Evolutionary conservation across 2,797 vertebrate species (phyloP).

Genomic region (Parotocinclus haroldoi): DNA sequence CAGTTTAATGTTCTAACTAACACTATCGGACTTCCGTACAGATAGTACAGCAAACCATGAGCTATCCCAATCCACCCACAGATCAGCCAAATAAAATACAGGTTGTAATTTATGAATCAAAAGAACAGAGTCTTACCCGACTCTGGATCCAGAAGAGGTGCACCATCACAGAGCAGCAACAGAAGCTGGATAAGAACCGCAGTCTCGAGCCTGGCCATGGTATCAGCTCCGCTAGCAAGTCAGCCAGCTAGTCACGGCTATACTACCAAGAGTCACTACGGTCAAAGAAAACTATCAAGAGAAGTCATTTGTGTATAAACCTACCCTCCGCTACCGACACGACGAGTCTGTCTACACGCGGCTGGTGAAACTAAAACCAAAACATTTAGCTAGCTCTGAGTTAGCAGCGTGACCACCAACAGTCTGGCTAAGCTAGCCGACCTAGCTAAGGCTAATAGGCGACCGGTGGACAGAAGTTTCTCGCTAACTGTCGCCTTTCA

Average conservation of each 20-base stretch:
- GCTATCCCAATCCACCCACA: too few relatives aligned
- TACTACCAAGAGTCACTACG: slow-evolving; percentile 23
- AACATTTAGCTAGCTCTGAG: slow-evolving; percentile 44
- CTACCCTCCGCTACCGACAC: not conserved
- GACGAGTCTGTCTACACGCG: not conserved
- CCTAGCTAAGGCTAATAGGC: slow-evolving; percentile 63
- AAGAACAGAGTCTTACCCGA: slow-evolving; percentile 59
- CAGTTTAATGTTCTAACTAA: too few relatives aligned
- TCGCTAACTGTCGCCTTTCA: slow-evolving; percentile 35
- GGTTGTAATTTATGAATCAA: not conserved
- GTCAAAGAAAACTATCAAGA: slow-evolving; percentile 15
- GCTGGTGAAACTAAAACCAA: not conserved
- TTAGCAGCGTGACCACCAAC: slow-evolving; percentile 31
- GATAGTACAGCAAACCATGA: too few relatives aligned
- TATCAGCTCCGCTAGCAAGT: slow-evolving; percentile 55
- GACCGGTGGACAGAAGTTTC: slow-evolving; percentile 35
- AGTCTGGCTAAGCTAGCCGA: slow-evolving; percentile 37
- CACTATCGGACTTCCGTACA: too few relatives aligned
- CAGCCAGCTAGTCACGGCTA: slow-evolving; percentile 46
- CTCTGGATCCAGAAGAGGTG: slow-evolving; percentile 61
- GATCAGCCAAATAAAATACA: too few relatives aligned
- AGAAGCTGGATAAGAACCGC: slow-evolving; percentile 60
- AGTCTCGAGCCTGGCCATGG: slow-evolving; percentile 68
- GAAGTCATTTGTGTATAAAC: slow-evolving; percentile 20
- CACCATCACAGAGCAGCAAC: slow-evolving; percentile 56